phyloP scores from a whole-genome alignment of 2,797 vertebrate genomes.

The Crenuchus spilurus region DNA sequence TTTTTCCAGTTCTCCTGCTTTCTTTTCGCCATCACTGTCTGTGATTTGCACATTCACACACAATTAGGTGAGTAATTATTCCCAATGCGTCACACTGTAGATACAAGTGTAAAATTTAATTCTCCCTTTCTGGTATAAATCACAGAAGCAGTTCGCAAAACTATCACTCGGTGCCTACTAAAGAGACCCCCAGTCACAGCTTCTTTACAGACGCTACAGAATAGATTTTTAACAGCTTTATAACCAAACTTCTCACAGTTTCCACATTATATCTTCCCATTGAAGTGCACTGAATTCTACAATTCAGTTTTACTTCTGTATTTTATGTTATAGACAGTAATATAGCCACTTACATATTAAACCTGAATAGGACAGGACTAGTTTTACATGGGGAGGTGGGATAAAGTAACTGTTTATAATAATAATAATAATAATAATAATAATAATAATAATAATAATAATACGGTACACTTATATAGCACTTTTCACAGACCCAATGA shows the following conservation, averaged over 20 bases:
- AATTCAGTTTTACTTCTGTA: too few species aligned
- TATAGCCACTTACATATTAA: too few species aligned
- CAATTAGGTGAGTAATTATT: constrained; percentile 55
- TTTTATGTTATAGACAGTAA: too few species aligned
- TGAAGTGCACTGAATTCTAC: too few species aligned
- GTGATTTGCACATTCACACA: constrained; percentile 43
- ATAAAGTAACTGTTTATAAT: too few species aligned
- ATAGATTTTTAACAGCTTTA: background rate
- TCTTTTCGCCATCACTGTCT: constrained; percentile 3
- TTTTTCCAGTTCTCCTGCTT: constrained; percentile 17
- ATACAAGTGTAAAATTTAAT: constrained; percentile 50
- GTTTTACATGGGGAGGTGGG: too few species aligned
- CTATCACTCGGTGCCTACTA: constrained; percentile 2
- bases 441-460: too few species aligned
- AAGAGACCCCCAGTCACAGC: background rate
- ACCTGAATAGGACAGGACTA: too few species aligned
- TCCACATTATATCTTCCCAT: too few species aligned
- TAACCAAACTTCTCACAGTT: background rate
- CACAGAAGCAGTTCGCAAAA: constrained; percentile 10
- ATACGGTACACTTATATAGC: too few species aligned
- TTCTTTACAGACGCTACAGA: background rate
- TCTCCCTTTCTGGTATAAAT: constrained; percentile 29
- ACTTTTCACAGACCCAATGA: too few species aligned
- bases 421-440: too few species aligned
- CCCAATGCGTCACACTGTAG: constrained; percentile 36